These are phyloP conservation scores for Monopis laevigella DNA, from an alignment of 2,888 invertebrate genomes.

Conservation along the genomic window DNA sequence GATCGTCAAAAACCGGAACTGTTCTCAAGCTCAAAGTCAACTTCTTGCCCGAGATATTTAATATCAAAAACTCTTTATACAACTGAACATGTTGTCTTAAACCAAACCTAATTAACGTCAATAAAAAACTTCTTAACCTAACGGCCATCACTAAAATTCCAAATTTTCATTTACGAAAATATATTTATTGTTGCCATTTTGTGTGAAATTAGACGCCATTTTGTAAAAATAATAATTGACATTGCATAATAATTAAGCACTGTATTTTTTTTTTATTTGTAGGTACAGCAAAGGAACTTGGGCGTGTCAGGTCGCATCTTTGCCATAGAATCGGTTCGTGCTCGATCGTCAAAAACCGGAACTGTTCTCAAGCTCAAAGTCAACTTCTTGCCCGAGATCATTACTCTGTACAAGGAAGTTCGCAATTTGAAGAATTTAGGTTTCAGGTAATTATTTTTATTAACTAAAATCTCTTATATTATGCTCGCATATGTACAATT, in stretches of 20 bases:
- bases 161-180: no score
- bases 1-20: slow-evolving; percentile 81
- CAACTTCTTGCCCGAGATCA: slow-evolving; percentile 98
- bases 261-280: slow-evolving; percentile 11
- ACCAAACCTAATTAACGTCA: no score
- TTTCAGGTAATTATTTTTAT: slow-evolving; percentile 68
- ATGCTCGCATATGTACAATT: no score
- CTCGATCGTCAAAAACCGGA: slow-evolving; percentile 79
- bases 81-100: no score
- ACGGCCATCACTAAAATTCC: no score
- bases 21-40: slow-evolving; percentile 92
- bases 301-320: slow-evolving; percentile 96
- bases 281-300: slow-evolving; percentile 91
- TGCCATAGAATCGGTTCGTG: slow-evolving; percentile 84
- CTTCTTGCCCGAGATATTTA: slow-evolving; percentile 98
- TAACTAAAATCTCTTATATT: no score
- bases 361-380: slow-evolving; percentile 90
- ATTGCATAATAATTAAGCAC: background rate
- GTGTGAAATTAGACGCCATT: no score
- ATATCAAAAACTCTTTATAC: no score
- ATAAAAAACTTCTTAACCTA: no score
- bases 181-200: no score
- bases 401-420: slow-evolving; percentile 98
- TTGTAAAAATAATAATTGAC: no score
- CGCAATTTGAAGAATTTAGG: slow-evolving; percentile 95